Conservation (phyloP, 2,113 vertebrate genomes). For the Pseudorasbora parva region DNA sequence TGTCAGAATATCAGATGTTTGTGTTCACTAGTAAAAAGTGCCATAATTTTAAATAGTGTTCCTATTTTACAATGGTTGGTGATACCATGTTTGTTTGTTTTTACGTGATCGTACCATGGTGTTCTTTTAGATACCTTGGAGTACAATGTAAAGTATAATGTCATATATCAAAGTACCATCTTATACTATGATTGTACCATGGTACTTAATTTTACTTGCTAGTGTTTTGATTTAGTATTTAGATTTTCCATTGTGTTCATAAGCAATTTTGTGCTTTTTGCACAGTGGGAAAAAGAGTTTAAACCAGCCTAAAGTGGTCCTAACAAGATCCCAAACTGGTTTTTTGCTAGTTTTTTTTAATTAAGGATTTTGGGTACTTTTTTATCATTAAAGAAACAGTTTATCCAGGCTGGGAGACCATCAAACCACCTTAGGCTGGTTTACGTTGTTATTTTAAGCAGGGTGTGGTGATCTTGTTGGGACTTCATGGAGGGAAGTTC, state of each 20-base stretch:
- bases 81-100: not conserved
- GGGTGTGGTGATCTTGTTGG: not conserved
- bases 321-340: not conserved
- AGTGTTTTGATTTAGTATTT: not conserved
- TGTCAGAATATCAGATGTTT: not conserved
- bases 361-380: not conserved
- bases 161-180: not conserved
- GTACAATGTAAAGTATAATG: not conserved
- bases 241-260: not conserved
- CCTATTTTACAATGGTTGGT: not conserved
- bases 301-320: not conserved
- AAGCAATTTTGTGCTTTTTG: not conserved
- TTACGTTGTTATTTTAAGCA: slow-evolving; percentile 9
- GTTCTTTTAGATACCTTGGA: not conserved
- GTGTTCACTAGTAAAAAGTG: not conserved
- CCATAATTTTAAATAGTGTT: not conserved
- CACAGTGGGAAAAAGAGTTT: not conserved
- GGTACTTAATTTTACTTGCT: not conserved
- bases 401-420: not conserved
- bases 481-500: not conserved
- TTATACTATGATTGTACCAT: not conserved
- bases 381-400: not conserved
- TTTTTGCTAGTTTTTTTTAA: not conserved
- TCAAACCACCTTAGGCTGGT: not conserved
- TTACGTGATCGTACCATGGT: not conserved